Base-by-base conservation (phyloP, 1,140 invertebrate species). In the Drosophila bocki region DNA sequence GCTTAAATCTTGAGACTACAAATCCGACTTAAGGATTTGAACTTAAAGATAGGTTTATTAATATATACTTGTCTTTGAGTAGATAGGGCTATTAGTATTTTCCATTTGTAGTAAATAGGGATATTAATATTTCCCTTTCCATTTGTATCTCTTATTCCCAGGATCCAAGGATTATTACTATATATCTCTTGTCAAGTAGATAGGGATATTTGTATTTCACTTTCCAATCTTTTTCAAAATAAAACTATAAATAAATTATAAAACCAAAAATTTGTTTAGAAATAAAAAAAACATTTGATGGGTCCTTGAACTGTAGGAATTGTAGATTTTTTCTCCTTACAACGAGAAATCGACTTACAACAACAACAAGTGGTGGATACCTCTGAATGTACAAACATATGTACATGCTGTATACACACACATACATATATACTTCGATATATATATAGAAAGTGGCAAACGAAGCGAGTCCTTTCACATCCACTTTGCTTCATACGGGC, bases 391-490 rank as follows among this genome's bases (percentile, higher is more conserved):
- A 13, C 19, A 19, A 1, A 19, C 19, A 19, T 19, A 61, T n/a
- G 7, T 35, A 37, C n/a, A 12, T 13, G 32, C 15, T 12, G n/a
- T 22, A n/a, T 29, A 39, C 15, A 9, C 7, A 45, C 4, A 60
- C 13, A 58, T 1, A 57, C 13, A 41, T 17, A 0, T 29, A 11
- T 15, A 37, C 37, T 7, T 17, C 29, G 7, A 19, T n/a, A 32
- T 42, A 32, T 42, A 42, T 56, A 33, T 57, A 32, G 26, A 57
- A 53, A 75, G 47, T 57, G 56, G 76, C 63, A 77, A 77, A 51
- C 63, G 74, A 77, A 42, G 48, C 54, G 47, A 64, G 61, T 83
- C 75, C 71, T 45, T 75, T 85, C 39, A 39, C 35, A 41, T 67
- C 33, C 42, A 59, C 29, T 72, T 74, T 64, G 56, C 47, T 33